Conservation (phyloP, 2,888 invertebrate species). For the Metalampra italica region DNA sequence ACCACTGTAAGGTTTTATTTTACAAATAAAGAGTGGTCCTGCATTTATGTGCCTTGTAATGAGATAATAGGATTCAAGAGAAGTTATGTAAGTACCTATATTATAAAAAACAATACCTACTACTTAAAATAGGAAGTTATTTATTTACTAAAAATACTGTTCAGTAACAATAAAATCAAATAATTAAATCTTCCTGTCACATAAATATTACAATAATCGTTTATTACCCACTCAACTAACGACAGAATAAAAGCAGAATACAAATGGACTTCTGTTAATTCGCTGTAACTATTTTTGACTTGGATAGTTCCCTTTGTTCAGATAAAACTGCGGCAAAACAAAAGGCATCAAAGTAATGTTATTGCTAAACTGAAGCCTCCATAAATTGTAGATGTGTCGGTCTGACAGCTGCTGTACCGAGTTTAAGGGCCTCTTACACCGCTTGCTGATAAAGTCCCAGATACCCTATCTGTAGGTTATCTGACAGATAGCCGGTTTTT, state of each 20-base stretch:
- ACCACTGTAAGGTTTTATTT: conserved; percentile 50
- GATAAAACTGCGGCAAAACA: conserved; percentile 24
- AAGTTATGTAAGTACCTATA: too few relatives aligned
- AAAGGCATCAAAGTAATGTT: conserved; percentile 56
- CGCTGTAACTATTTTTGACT: too few relatives aligned
- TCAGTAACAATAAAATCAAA: background rate
- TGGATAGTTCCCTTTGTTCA: conserved; percentile 14
- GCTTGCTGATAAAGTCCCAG: too few relatives aligned
- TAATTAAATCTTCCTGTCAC: background rate
- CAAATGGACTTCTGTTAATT: too few relatives aligned
- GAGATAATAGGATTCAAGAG: conserved; percentile 42
- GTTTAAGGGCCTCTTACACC: too few relatives aligned
- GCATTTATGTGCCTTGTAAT: conserved; percentile 51
- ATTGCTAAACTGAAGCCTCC: conserved; percentile 43
- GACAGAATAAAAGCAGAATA: too few relatives aligned
- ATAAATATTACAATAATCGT: too few relatives aligned
- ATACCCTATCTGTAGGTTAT: too few relatives aligned
- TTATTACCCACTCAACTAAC: too few relatives aligned
- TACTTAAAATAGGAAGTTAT: too few relatives aligned
- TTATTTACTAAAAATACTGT: background rate
- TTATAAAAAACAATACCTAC: too few relatives aligned
- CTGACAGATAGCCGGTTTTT: too few relatives aligned
- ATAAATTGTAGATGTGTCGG: conserved; percentile 50
- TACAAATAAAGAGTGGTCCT: conserved; percentile 42
- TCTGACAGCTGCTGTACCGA: conserved; percentile 20